These are phyloP conservation scores for Galago senegalensis DNA, from an alignment of 2,797 vertebrate species.

Conservation along the genomic window DNA sequence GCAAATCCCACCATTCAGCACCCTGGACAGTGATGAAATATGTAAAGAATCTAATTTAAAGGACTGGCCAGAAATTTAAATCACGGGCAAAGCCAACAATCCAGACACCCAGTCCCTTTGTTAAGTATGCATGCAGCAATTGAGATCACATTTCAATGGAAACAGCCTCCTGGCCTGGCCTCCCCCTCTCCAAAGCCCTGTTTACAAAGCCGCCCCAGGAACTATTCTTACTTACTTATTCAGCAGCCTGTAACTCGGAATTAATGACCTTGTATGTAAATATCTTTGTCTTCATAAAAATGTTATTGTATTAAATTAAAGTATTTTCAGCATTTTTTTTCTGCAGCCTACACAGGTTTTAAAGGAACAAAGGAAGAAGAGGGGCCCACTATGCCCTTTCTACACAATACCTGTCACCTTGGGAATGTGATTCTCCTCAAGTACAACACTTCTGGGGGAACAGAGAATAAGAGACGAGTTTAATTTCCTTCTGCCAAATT, in stretches of 20 bases:
- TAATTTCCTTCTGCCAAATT: conserved; percentile 80
- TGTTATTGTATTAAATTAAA: conserved; percentile 63
- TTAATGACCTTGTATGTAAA: conserved; percentile 72
- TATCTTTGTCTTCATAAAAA: conserved; percentile 74
- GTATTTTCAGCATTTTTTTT: conserved; percentile 38
- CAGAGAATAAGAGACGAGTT: conserved; percentile 44
- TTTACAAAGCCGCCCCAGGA: conserved; percentile 42
- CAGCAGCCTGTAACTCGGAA: conserved; percentile 70
- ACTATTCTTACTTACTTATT: conserved; percentile 55
- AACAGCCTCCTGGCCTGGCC: neutral
- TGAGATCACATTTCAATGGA: conserved; percentile 59
- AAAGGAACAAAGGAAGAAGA: conserved; percentile 50
- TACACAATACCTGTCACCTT: conserved; percentile 65
- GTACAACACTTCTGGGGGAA: conserved; percentile 32
- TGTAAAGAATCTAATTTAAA: conserved; percentile 17
- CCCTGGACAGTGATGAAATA: neutral
- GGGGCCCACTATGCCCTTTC: neutral
- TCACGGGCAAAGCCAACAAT: conserved; percentile 25
- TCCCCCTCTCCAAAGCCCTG: neutral
- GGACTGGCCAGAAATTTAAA: conserved; percentile 48
- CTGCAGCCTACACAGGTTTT: neutral
- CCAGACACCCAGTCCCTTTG: neutral
- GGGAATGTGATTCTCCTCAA: conserved; percentile 64
- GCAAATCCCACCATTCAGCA: neutral
- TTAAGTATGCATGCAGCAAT: neutral